Percentiles rank a stretch among this genome's conserved stretches.
phyloP scores from a whole-genome alignment of 1,140 invertebrate species.

The Brachionus sp. region DNA sequence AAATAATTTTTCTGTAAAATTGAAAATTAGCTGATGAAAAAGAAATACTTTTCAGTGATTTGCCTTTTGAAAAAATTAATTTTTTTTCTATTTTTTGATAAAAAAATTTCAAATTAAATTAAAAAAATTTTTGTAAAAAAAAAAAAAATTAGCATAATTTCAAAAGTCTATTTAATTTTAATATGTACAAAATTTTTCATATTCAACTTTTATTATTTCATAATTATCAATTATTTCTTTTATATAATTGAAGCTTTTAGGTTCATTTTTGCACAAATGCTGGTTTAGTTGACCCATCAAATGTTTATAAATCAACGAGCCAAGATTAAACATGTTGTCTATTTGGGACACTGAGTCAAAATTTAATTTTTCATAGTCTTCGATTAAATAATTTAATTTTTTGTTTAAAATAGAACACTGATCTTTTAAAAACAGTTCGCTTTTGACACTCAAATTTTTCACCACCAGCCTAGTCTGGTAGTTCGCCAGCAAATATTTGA shows the following conservation, averaged over 20 bases:
- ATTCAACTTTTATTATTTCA: neutral
- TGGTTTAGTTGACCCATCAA: neutral
- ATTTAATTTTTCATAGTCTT: constrained; percentile 3
- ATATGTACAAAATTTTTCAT: constrained; percentile 2
- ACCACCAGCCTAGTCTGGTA: neutral
- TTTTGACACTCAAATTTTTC: neutral
- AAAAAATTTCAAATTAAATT: no score
- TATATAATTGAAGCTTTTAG: neutral
- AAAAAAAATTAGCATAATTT: no score
- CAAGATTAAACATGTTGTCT: neutral
- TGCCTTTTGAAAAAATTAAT: no score
- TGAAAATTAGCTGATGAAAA: no score
- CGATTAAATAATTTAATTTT: neutral
- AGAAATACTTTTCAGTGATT: no score
- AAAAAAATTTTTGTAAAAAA: no score
- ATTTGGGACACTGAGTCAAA: neutral
- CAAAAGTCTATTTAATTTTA: no score
- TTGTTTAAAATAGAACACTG: neutral
- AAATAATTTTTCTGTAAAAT: no score
- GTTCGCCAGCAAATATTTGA: neutral
- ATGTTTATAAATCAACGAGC: neutral
- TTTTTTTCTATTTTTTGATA: no score
- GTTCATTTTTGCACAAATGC: neutral
- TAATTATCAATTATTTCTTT: neutral
- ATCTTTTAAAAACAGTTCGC: neutral